Conservation (phyloP, 2,113 vertebrate genomes). For the Sceloporus tristichus region DNA sequence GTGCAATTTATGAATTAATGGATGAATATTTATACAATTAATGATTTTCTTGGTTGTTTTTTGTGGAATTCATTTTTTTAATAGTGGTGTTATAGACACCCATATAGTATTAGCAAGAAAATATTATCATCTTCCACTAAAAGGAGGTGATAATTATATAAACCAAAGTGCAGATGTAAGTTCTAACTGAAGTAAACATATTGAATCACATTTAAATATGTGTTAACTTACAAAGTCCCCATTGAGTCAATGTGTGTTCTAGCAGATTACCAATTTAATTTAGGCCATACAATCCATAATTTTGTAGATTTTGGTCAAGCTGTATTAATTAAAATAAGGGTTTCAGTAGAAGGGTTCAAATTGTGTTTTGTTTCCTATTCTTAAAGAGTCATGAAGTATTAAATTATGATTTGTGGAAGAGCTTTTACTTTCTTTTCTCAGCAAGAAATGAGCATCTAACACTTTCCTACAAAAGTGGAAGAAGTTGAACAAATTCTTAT, state of each 20-base stretch:
- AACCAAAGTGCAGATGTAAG: background rate
- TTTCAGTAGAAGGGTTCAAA: background rate
- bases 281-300: background rate
- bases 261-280: too few relatives aligned
- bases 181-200: too few relatives aligned
- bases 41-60: background rate
- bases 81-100: background rate
- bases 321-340: background rate
- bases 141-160: background rate
- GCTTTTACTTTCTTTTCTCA: slow-evolving; percentile 5
- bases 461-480: slow-evolving; percentile 1
- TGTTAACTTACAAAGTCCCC: too few relatives aligned
- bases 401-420: background rate
- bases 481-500: slow-evolving; percentile 7
- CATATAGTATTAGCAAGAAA: background rate
- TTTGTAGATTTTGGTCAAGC: background rate
- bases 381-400: slow-evolving; percentile 7
- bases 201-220: too few relatives aligned
- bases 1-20: too few relatives aligned
- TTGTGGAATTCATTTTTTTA: background rate
- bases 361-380: background rate
- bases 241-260: too few relatives aligned
- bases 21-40: background rate
- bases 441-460: background rate
- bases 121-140: background rate